Conservation (phyloP, 2,797 vertebrate genomes). For the Pipistrellus pipistrellus region DNA sequence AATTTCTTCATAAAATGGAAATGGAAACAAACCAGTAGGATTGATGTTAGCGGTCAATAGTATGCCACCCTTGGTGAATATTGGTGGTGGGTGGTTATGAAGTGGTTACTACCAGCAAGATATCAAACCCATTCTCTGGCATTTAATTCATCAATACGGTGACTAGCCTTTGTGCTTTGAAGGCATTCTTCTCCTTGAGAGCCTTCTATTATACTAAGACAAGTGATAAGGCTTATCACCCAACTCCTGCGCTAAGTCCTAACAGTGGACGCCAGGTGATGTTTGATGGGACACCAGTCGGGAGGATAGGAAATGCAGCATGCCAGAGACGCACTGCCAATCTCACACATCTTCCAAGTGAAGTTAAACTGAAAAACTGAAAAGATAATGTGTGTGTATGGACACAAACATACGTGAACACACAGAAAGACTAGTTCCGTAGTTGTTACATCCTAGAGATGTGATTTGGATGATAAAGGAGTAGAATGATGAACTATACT, state of each 20-base stretch:
- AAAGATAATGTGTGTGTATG: not conserved
- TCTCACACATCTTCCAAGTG: not conserved
- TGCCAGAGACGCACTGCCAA: not conserved
- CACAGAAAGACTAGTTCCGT: not conserved
- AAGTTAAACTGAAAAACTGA: not conserved
- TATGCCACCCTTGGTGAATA: not conserved
- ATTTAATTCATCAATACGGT: not conserved
- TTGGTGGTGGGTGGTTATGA: not conserved
- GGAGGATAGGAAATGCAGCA: not conserved
- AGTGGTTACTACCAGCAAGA: not conserved
- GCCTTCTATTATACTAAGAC: not conserved
- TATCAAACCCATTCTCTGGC: not conserved
- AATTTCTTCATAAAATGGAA: constrained; percentile 2
- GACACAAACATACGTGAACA: not conserved
- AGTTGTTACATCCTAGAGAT: not conserved
- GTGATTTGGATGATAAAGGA: not conserved
- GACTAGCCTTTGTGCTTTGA: not conserved
- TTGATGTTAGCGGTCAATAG: not conserved
- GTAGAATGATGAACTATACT: not conserved
- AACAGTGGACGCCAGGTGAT: not conserved
- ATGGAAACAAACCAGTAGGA: not conserved
- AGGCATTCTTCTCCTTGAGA: not conserved
- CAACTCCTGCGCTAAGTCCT: not conserved
- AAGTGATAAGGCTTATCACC: not conserved
- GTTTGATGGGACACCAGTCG: not conserved